Evolutionary conservation across 2,797 vertebrate genomes (phyloP).

Genomic region (Pseudochirops corinnae): DNA sequence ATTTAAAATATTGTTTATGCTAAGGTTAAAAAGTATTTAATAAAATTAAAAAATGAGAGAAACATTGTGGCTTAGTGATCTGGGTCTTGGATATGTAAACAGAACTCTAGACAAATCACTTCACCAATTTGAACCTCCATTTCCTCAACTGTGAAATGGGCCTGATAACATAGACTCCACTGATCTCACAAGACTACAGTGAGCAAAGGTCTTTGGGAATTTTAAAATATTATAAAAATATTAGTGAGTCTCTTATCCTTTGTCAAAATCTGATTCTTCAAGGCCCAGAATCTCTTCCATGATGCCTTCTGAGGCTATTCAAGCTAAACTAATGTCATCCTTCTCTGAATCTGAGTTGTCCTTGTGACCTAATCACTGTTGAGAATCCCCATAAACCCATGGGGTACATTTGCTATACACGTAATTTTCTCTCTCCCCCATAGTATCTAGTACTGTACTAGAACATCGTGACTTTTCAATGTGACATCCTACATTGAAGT

Average conservation of each 20-base stretch:
- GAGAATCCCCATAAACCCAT: neutral
- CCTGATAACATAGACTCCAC: neutral
- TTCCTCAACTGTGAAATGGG: neutral
- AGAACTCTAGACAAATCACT: neutral
- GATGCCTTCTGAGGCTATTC: neutral
- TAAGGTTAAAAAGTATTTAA: neutral
- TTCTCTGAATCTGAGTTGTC: neutral
- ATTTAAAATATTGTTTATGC: neutral
- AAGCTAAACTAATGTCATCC: neutral
- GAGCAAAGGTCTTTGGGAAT: neutral
- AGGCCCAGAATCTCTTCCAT: neutral
- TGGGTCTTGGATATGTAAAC: neutral
- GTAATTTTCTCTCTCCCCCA: neutral
- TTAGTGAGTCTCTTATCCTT: neutral
- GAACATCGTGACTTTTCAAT: neutral
- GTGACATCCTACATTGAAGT: neutral
- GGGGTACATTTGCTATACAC: neutral
- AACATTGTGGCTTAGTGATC: neutral
- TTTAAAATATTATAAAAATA: neutral
- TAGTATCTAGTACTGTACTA: neutral
- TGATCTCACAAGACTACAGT: neutral
- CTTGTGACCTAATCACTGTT: neutral
- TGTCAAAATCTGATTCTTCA: neutral
- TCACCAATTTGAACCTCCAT: neutral
- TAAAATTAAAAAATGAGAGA: neutral